Evolutionary conservation across 2,888 invertebrate genomes (phyloP).

Genomic region (Nematopogon swammerdamellus): DNA sequence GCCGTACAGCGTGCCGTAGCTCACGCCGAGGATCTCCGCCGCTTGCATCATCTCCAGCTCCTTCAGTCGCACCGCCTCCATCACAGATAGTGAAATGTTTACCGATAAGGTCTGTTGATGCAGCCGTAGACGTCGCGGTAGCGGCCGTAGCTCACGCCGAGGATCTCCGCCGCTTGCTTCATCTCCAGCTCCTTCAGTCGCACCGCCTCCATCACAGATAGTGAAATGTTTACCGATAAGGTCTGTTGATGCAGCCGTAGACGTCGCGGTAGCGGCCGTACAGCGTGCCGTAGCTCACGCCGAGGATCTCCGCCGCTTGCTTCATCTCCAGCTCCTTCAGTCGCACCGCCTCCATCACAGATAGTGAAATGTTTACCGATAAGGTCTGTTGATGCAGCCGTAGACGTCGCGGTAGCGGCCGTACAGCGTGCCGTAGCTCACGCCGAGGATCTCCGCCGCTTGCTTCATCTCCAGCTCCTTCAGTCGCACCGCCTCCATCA

Average conservation of each 20-base stretch:
- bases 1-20: slow-evolving; percentile 87
- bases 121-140: slow-evolving; percentile 88
- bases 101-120: slow-evolving; percentile 85
- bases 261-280: slow-evolving; percentile 88
- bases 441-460: too few relatives aligned
- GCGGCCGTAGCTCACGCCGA: slow-evolving; percentile 87
- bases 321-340: slow-evolving; percentile 92
- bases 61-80: slow-evolving; percentile 87
- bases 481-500: too few relatives aligned
- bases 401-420: too few relatives aligned
- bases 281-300: slow-evolving; percentile 87
- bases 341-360: slow-evolving; percentile 83
- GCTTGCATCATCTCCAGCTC: slow-evolving; percentile 93
- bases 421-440: too few relatives aligned
- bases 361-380: too few relatives aligned
- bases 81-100: too few relatives aligned
- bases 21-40: slow-evolving; percentile 82
- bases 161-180: slow-evolving; percentile 87
- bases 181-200: slow-evolving; percentile 88
- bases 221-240: slow-evolving; percentile 63
- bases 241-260: slow-evolving; percentile 83
- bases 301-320: slow-evolving; percentile 84
- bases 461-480: too few relatives aligned
- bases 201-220: slow-evolving; percentile 76
- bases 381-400: too few relatives aligned